phyloP scores from a whole-genome alignment of 2,113 vertebrate species.

The Pangasianodon gigas region DNA sequence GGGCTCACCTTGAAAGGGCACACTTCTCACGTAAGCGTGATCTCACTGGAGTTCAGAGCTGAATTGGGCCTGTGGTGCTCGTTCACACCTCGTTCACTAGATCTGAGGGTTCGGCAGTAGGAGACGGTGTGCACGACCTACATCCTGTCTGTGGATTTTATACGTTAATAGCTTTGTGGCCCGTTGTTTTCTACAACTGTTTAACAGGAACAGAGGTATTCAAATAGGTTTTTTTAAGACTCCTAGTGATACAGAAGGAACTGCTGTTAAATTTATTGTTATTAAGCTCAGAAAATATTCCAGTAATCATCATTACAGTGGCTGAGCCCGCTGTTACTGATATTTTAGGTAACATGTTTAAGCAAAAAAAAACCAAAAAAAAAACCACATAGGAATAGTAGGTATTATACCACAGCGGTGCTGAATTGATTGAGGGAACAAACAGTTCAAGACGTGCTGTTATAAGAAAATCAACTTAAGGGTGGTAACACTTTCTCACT shows the following conservation, averaged over 20 bases:
- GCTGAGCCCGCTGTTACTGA: not conserved
- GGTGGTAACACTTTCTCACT: not conserved
- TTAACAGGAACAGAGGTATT: not conserved
- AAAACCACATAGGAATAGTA: not conserved
- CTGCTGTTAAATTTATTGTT: not conserved
- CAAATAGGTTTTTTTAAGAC: not conserved
- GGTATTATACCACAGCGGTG: not conserved
- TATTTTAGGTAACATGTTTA: not conserved
- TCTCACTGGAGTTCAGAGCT: not conserved
- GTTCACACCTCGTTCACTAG: constrained; percentile 22
- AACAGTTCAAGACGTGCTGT: not conserved
- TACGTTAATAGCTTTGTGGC: not conserved
- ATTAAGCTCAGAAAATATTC: not conserved
- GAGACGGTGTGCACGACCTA: not conserved
- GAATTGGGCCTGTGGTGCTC: constrained; percentile 1
- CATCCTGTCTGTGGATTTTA: constrained; percentile 41
- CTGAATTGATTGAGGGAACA: not conserved
- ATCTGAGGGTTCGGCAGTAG: constrained; percentile 10
- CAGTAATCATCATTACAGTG: not conserved
- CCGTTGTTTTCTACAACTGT: not conserved
- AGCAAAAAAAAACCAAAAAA: not conserved
- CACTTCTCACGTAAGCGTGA: constrained; percentile 42
- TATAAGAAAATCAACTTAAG: not conserved
- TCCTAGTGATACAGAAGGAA: not conserved
- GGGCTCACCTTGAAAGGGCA: constrained; percentile 35